Conservation (phyloP, 2,113 vertebrate species). For the rabbit (Oryctolagus cuniculus) region mOryCun1.1 NC_091432.1:121288501-121289000, state of each 20-base stretch:
- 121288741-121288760: background rate
- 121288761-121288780: background rate
- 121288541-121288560: background rate
- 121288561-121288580: conserved; percentile 31
- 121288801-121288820: conserved; percentile 1
- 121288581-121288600: background rate
- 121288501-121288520: conserved; percentile 45
- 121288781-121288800: background rate
- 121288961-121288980: background rate
- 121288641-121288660: background rate
- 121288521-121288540: conserved; percentile 44
- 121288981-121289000: background rate
- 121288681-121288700: background rate
- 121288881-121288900: background rate
- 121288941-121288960: background rate
- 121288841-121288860: background rate
- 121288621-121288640: background rate
- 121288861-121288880: background rate
- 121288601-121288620: background rate
- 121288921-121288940: background rate
- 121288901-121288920: background rate
- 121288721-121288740: background rate
- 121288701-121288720: no score
- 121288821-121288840: conserved; percentile 12
- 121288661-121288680: accelerated